Percentiles rank a stretch among this genome's conserved stretches.
Evolutionary conservation across 2,113 vertebrate genomes (phyloP).

Genomic region (Isurus oxyrinchus): DNA sequence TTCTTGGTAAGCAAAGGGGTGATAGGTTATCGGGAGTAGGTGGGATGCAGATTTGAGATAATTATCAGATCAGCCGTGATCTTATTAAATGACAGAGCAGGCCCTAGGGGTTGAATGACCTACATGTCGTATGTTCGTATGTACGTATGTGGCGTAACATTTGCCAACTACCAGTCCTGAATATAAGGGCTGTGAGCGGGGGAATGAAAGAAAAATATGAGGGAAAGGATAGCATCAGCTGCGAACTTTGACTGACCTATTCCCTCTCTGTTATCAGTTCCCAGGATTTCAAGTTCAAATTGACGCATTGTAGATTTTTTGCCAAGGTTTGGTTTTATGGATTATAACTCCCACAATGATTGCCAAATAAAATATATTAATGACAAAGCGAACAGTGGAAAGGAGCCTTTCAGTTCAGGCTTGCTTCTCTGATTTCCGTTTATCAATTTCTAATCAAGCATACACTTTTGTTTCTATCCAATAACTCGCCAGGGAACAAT

Average conservation of each 20-base stretch:
- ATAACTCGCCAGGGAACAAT: background rate
- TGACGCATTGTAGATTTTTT: background rate
- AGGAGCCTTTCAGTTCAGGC: too few species aligned
- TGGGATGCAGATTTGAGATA: too few species aligned
- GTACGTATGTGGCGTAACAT: too few species aligned
- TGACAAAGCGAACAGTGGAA: background rate
- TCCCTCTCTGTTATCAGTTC: background rate
- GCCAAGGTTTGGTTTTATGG: background rate
- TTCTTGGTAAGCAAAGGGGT: too few species aligned
- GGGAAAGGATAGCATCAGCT: background rate
- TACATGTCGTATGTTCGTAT: too few species aligned
- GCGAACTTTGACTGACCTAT: background rate
- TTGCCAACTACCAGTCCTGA: too few species aligned
- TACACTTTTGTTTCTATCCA: background rate
- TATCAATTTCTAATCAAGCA: background rate
- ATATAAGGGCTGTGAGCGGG: too few species aligned
- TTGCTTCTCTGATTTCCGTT: background rate
- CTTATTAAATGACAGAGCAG: too few species aligned
- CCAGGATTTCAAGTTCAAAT: background rate
- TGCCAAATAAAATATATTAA: background rate
- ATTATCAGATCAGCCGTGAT: too few species aligned
- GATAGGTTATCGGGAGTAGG: too few species aligned
- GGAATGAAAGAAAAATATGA: too few species aligned
- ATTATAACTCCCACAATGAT: background rate
- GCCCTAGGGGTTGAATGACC: too few species aligned